Evolutionary conservation across 2,888 invertebrate genomes (phyloP).

Genomic region (Dendrolimus pini): DNA sequence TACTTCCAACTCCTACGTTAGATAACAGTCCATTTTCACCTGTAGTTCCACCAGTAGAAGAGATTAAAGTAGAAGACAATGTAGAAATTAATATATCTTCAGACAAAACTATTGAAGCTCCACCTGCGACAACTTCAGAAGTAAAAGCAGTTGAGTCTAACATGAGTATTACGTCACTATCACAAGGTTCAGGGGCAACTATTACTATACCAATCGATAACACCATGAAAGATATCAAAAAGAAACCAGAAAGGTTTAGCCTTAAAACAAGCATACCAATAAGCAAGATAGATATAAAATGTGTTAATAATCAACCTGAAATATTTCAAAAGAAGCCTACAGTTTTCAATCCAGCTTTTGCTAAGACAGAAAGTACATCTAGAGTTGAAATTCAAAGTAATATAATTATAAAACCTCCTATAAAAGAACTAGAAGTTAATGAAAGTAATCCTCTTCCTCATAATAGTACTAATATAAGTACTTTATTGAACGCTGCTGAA

Average conservation of each 20-base stretch:
- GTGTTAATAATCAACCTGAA: conserved; percentile 31
- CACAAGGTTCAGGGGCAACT: conserved; percentile 50
- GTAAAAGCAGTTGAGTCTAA: conserved; percentile 34
- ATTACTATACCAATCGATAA: conserved; percentile 28
- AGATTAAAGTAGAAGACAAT: not conserved
- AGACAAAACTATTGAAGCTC: conserved; percentile 34
- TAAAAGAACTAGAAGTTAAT: conserved; percentile 32
- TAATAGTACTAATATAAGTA: conserved; percentile 37
- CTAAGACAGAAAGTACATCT: conserved; percentile 17
- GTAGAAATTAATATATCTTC: not conserved
- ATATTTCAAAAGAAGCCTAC: conserved; percentile 18
- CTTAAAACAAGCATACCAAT: conserved; percentile 70
- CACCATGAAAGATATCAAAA: conserved; percentile 39
- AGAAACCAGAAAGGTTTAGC: conserved; percentile 59
- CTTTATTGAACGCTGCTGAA: conserved; percentile 56
- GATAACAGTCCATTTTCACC: conserved; percentile 31
- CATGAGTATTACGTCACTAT: conserved; percentile 47
- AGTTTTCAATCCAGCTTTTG: conserved; percentile 30
- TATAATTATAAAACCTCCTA: conserved; percentile 53
- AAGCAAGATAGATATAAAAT: conserved; percentile 67
- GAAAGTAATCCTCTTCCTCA: conserved; percentile 15
- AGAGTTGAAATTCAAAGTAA: conserved; percentile 66
- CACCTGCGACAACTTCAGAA: conserved; percentile 36
- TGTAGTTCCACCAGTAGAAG: conserved; percentile 9
- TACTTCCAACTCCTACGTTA: conserved; percentile 18